Evolutionary conservation across 2,888 invertebrate species (phyloP), one percentile per base, ranked within the genome.

Genomic region (Watsonalla cultraria): DNA sequence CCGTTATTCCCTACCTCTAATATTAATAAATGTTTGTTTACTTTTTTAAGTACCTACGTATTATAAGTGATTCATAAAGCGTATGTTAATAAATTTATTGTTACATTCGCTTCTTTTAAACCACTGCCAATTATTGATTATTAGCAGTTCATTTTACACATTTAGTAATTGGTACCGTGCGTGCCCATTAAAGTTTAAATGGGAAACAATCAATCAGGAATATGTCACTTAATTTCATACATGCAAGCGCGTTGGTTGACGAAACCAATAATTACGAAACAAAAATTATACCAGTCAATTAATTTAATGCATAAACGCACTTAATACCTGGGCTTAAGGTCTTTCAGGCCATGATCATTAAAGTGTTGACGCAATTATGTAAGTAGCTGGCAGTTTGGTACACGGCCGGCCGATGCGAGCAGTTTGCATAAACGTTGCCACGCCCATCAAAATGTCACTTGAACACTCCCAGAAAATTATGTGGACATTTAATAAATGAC

Each of bases 351-450:
- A 80, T 81, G 71, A 74, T 78, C 70, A 80, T 82, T 78, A 80
- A 11, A 66, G 68, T 66, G 74, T 68, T 66, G 72, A 68, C 58
- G 78, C 80, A 79, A 81, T 83, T 79, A 82, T 68, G 82, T 80
- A 83, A 81, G 79, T 79, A 82, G 70, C 70, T 70, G 74, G 72
- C 74, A 77, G 68, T 64, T 70, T 70, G 66, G 70, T 47, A 51
- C 57, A 46, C 45, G 55, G 58, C 58, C 55, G 62, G 54, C 54
- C 60, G 62, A 58, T 53, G 51, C 39, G 54, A 48, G 47, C 57
- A 65, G 67, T 83, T 82, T 77, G 77, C 82, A 84, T 86, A 82
- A 86, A 80, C 72, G 65, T 54, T 57, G 62, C 76, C 80, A 76
- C 86, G 80, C 89, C 87, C 73, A 68, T 68, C 64, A 72, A 76